Evolutionary conservation across 2,113 vertebrate species (phyloP), one percentile per base, ranked within the genome.

Genomic region (Phrynosoma blainvillii): DNA sequence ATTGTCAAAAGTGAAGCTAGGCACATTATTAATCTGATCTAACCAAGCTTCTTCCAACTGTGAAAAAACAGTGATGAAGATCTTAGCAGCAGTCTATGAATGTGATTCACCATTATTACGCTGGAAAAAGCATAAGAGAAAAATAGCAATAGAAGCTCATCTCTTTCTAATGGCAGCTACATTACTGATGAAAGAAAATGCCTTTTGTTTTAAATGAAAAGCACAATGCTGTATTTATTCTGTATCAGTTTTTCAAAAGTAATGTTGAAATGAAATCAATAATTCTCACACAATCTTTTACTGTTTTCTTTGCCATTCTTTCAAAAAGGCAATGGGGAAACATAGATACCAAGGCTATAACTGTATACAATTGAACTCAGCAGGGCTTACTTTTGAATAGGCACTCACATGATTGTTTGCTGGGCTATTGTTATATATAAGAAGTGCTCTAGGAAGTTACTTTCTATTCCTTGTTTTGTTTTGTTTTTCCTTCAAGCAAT

Each of bases 1-100:
- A 77, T 88, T 88, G 88, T 89, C 79, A 65, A 21, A 78, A 87
- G 80, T 74, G 36, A 82, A 86, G 1, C 1, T 76, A 65, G 84
- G 27, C 82, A 73, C 1, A 2, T 76, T 84, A 36, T 85, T 84
- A 79, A 7, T 8, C 16, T 85, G 6, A 73, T 86, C 5, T 87
- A 3, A 86, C 78, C 76, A 90, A 27, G 9, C 32, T 89, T 90
- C 87, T 78, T 8, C 70, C 36, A 88, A 0, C 2, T 21, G 8
- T 66, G 27, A 54, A 87, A 90, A 82, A 18, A 84, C 52, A 12
- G 18, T 77, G 56, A 65, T 56, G 47, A 89, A 85, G 42, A 82
- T 36, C 23, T 85, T 84, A 71, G 12, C 52, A 25, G 8, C 91
- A 90, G 1, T 1, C 7, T 83, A 5, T 47, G 47, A 47, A 47